Conservation (phyloP, 2,888 invertebrate genomes). For the Abscondita cerata region DNA sequence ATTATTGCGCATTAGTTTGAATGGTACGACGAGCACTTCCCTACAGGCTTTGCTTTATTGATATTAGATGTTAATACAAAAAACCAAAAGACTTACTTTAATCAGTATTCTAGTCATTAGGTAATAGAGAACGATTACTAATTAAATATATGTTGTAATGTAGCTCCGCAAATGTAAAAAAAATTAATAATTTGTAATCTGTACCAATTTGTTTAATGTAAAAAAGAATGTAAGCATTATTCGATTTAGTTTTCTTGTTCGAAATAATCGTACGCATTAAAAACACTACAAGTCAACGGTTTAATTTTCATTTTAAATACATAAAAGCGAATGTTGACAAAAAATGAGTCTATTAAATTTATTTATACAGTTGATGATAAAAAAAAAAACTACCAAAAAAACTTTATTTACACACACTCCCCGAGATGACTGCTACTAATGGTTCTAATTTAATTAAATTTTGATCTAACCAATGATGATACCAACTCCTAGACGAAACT, state of each 20-base stretch:
- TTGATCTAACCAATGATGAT: constrained; percentile 89
- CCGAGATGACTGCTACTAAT: constrained; percentile 6
- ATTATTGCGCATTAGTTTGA: neutral
- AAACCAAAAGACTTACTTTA: constrained; percentile 51
- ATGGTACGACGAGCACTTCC: neutral
- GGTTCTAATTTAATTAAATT: too few species aligned
- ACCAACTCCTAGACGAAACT: constrained; percentile 93
- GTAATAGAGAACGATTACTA: constrained; percentile 43
- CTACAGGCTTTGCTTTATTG: constrained; percentile 40
- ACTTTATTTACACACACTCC: constrained; percentile 24
- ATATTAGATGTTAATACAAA: constrained; percentile 42
- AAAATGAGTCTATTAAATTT: constrained; percentile 28
- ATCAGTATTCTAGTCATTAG: constrained; percentile 54
- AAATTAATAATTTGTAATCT: constrained; percentile 44
- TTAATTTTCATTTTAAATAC: too few species aligned
- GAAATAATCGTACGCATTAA: too few species aligned
- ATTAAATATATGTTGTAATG: constrained; percentile 48
- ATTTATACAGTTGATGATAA: constrained; percentile 23
- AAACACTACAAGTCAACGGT: too few species aligned
- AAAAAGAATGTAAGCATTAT: constrained; percentile 25
- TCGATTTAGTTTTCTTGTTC: too few species aligned
- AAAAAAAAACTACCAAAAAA: constrained; percentile 25
- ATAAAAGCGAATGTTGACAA: constrained; percentile 13
- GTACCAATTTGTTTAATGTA: constrained; percentile 43
- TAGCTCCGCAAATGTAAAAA: constrained; percentile 45